Percentiles rank a stretch among this genome's conserved stretches.
Conservation (phyloP, 2,888 invertebrate species). For the Petrolisthes cinctipes region DNA sequence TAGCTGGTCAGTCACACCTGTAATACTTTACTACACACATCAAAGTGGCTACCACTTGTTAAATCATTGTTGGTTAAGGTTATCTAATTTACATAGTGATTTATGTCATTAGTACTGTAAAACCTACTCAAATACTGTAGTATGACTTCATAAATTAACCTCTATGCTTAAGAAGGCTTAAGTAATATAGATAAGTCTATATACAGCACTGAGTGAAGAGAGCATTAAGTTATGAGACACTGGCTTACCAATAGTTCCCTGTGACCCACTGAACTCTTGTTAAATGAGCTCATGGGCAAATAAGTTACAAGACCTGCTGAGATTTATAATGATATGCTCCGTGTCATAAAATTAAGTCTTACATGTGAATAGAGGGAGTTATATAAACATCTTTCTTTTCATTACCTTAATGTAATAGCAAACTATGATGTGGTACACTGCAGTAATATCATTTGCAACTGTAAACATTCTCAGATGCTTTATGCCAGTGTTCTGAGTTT, state of each 20-base stretch:
- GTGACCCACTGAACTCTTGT: conserved; percentile 44
- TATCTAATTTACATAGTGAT: conserved; percentile 8
- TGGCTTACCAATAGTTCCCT: conserved; percentile 37
- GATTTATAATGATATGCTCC: conserved; percentile 55
- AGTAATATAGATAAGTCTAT: not conserved
- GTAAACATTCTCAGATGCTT: not conserved
- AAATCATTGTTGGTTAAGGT: not conserved
- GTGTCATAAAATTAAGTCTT: conserved; percentile 51
- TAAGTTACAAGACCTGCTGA: conserved; percentile 53
- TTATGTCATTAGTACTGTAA: not conserved
- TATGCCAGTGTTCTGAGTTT: conserved; percentile 30
- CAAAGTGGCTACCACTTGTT: not conserved
- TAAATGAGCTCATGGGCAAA: conserved; percentile 53
- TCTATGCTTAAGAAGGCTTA: conserved; percentile 8
- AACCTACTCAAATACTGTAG: conserved; percentile 4
- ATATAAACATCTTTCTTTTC: conserved; percentile 36
- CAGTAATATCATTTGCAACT: conserved; percentile 16
- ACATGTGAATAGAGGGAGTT: conserved; percentile 29
- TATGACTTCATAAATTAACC: not conserved
- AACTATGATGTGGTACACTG: conserved; percentile 30
- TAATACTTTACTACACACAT: not conserved
- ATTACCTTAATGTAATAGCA: conserved; percentile 36
- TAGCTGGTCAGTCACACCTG: not conserved
- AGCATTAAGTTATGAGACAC: not conserved
- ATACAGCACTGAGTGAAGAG: conserved; percentile 17